Evolutionary conservation across 2,113 vertebrate species (phyloP).

Genomic region (Corythornis cristatus): DNA sequence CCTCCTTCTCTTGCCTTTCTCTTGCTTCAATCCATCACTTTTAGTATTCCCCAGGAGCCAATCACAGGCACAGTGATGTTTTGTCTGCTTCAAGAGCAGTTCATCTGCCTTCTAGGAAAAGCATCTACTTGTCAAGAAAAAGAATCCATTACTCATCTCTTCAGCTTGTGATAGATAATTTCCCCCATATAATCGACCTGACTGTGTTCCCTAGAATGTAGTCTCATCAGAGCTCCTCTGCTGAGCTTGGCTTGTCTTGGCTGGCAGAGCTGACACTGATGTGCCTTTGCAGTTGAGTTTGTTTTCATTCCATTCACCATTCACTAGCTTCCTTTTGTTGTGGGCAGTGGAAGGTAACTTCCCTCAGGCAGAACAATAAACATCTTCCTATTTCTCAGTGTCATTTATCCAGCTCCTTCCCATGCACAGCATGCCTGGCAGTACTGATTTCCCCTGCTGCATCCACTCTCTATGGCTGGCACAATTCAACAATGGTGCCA

Average conservation of each 20-base stretch:
- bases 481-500: background rate
- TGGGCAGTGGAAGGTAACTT: background rate
- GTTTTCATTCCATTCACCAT: background rate
- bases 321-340: background rate
- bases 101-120: background rate
- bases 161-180: background rate
- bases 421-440: background rate
- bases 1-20: background rate
- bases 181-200: background rate
- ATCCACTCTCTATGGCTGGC: background rate
- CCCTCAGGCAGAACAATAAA: background rate
- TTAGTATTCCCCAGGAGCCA: background rate
- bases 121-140: background rate
- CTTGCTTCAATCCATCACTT: slow-evolving; percentile 5
- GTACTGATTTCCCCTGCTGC: background rate
- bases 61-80: background rate
- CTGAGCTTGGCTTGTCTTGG: background rate
- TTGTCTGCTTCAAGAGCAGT: background rate
- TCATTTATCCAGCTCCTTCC: background rate
- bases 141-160: slow-evolving; percentile 28
- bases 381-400: background rate
- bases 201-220: background rate
- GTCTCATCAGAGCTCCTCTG: background rate
- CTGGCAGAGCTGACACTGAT: background rate
- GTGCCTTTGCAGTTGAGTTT: background rate